Conservation (phyloP, 2,797 vertebrate genomes). For the Ara ararauna region DNA sequence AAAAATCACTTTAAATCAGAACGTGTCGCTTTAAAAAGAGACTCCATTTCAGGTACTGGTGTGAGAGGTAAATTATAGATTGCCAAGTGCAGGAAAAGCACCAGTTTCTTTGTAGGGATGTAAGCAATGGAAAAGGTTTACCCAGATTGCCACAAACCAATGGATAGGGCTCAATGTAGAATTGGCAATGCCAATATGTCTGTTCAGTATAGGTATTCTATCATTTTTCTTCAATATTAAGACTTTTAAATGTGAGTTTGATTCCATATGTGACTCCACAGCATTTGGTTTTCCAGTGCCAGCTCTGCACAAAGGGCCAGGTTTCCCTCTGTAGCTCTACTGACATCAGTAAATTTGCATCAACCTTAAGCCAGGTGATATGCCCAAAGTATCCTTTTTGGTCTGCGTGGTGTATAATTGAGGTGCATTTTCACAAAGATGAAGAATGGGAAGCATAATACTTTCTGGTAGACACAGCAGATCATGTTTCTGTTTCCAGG, state of each 20-base stretch:
- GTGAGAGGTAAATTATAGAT: not conserved
- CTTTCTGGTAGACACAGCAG: not conserved
- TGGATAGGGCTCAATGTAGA: not conserved
- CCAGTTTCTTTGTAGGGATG: not conserved
- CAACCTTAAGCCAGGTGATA: not conserved
- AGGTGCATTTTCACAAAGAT: not conserved
- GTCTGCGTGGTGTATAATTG: fast-evolving
- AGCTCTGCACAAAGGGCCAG: not conserved
- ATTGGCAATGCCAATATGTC: not conserved
- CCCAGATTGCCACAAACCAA: not conserved
- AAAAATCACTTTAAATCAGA: not conserved
- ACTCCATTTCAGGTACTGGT: not conserved
- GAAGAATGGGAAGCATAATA: not conserved
- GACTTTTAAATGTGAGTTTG: not conserved
- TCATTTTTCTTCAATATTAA: not conserved
- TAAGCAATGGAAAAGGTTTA: not conserved
- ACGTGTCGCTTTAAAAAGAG: not conserved
- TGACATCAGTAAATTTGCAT: not conserved
- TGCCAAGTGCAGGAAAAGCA: not conserved
- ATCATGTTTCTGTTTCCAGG: not conserved
- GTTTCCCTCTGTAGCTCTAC: not conserved
- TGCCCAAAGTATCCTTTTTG: not conserved
- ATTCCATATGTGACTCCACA: not conserved
- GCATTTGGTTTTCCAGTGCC: not conserved
- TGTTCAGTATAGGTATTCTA: not conserved